phyloP scores from a whole-genome alignment of 2,113 vertebrate genomes.

The Centropus bengalensis region DNA sequence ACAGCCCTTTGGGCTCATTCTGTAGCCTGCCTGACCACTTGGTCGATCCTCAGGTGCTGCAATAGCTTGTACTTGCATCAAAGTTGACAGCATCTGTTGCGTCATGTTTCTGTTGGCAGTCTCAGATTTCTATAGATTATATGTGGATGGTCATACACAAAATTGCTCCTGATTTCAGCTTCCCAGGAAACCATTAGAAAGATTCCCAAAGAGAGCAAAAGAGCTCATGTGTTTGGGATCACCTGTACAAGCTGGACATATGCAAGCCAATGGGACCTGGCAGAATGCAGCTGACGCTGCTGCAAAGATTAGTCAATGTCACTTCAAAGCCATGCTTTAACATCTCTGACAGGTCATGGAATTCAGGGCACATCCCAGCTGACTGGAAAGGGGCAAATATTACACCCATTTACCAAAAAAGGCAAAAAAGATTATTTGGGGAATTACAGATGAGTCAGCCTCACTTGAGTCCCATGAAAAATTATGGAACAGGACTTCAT shows the following conservation, averaged over 20 bases:
- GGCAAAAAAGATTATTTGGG: not conserved
- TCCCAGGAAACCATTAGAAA: not conserved
- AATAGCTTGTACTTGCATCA: not conserved
- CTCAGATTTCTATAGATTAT: not conserved
- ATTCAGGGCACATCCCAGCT: slow-evolving; percentile 4
- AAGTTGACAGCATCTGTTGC: not conserved
- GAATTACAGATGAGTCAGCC: slow-evolving; percentile 26
- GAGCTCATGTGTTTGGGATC: not conserved
- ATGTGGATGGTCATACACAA: not conserved
- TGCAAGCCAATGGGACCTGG: not conserved
- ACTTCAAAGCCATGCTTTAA: not conserved
- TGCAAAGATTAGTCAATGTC: not conserved
- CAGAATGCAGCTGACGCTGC: not conserved
- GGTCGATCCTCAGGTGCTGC: accelerated
- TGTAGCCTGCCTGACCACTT: not conserved
- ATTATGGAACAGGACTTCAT: not conserved
- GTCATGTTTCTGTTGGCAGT: not conserved
- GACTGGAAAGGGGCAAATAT: slow-evolving; percentile 24
- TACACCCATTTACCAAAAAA: not conserved
- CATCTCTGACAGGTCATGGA: not conserved
- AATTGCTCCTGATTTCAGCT: not conserved
- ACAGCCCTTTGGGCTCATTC: not conserved
- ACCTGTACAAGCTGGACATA: not conserved
- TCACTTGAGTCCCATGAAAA: slow-evolving; percentile 26
- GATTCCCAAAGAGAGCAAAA: not conserved